Conservation (phyloP, 2,113 vertebrate species). For the Scytalopus superciliaris region DNA sequence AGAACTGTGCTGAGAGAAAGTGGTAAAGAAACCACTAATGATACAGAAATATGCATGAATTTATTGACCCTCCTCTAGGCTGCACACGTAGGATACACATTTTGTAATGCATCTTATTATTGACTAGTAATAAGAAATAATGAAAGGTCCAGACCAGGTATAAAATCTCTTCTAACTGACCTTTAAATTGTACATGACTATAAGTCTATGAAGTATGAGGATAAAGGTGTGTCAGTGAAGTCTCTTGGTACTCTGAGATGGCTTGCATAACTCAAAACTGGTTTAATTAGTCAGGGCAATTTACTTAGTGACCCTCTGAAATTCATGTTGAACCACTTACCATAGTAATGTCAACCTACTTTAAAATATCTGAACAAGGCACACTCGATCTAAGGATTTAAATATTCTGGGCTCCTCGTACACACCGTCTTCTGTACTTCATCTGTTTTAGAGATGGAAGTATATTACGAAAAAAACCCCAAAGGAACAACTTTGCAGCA, state of each 20-base stretch:
- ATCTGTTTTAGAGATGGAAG: not conserved
- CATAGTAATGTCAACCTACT: not conserved
- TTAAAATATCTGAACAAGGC: not conserved
- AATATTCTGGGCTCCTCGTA: not conserved
- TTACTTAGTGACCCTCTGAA: slow-evolving; percentile 26
- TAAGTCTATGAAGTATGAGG: not conserved
- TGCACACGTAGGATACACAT: not conserved
- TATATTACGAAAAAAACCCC: not conserved
- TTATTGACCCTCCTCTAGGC: not conserved
- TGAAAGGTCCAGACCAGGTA: not conserved
- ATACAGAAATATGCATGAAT: not conserved
- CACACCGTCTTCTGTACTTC: not conserved
- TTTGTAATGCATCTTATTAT: not conserved
- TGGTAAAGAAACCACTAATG: not conserved
- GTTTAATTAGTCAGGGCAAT: slow-evolving; percentile 44
- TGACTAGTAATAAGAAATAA: not conserved
- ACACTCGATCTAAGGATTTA: not conserved
- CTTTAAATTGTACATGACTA: not conserved
- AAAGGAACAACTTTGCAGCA: not conserved
- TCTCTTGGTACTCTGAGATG: not conserved
- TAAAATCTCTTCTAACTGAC: not conserved
- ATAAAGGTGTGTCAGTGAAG: not conserved
- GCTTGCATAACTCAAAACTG: slow-evolving; percentile 37
- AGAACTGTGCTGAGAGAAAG: not conserved
- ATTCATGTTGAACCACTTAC: not conserved